Conservation (phyloP, 2,797 vertebrate genomes). For the Rhynchotus rufescens region DNA sequence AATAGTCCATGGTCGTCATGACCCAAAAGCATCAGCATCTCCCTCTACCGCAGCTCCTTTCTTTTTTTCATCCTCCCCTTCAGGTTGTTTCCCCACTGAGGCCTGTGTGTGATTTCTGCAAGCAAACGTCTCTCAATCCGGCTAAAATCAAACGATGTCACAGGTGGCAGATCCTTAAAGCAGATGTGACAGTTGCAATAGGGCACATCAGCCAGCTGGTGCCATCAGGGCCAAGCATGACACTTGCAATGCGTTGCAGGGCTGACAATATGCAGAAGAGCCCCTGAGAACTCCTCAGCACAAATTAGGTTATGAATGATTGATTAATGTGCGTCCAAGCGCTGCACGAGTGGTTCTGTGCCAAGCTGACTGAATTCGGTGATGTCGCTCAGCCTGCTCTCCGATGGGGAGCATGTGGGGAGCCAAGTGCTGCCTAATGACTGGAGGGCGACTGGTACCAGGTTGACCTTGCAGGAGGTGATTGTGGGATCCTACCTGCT, state of each 20-base stretch:
- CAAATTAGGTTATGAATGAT: slow-evolving; percentile 40
- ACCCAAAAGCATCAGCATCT: background rate
- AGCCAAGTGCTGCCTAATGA: background rate
- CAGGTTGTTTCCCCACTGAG: background rate
- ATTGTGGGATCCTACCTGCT: background rate
- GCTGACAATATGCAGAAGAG: slow-evolving; percentile 25
- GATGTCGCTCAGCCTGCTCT: background rate
- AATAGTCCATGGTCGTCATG: background rate
- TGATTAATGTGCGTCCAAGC: slow-evolving; percentile 6
- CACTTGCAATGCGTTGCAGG: slow-evolving; percentile 31
- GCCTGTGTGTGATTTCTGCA: background rate
- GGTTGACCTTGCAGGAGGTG: background rate
- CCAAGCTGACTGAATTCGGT: background rate
- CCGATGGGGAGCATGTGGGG: background rate
- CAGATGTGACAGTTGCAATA: slow-evolving; percentile 70
- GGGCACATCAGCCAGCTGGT: slow-evolving; percentile 29
- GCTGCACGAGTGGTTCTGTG: background rate
- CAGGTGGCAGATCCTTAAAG: slow-evolving; percentile 76
- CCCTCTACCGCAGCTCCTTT: background rate
- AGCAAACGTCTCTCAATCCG: background rate
- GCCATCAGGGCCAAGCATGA: slow-evolving; percentile 70
- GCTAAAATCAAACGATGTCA: slow-evolving; percentile 59
- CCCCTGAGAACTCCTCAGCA: slow-evolving; percentile 45
- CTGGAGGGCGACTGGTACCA: rapidly evolving
- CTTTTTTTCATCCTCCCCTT: background rate